These are phyloP conservation scores for Drosophila bocki DNA, from an alignment of 1,140 invertebrate species.

Conservation along the genomic window DNA sequence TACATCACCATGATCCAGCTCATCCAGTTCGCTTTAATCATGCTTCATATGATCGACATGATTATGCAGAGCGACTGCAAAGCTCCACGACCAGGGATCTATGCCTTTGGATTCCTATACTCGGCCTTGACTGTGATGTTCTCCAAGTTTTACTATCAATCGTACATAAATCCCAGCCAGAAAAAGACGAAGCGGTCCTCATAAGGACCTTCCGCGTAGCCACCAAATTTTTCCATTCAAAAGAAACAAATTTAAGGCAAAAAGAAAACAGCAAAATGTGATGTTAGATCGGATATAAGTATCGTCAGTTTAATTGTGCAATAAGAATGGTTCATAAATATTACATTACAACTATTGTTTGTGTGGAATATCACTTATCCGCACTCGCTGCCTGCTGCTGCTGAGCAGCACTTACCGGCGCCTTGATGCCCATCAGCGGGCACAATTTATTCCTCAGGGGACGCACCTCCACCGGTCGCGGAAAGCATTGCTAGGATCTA, in stretches of 20 bases:
- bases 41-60: too few relatives aligned
- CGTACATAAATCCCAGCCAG: background rate
- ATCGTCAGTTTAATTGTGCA: conserved; percentile 24
- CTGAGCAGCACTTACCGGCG: conserved; percentile 86
- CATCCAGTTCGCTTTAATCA: background rate
- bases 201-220: background rate
- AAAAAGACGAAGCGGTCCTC: background rate
- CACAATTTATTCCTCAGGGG: conserved; percentile 93
- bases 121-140: background rate
- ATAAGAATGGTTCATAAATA: background rate
- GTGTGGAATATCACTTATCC: conserved; percentile 43
- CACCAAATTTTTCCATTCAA: background rate
- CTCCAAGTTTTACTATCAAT: background rate
- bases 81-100: background rate
- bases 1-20: conserved; percentile 4
- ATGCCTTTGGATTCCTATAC: background rate
- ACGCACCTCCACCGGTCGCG: conserved; percentile 90
- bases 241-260: background rate
- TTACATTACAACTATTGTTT: background rate
- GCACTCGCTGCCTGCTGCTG: conserved; percentile 16
- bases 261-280: background rate
- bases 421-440: conserved; percentile 90
- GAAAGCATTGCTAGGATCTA: conserved; percentile 91
- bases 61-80: background rate
- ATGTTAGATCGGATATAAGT: background rate